Percentiles rank a stretch among this genome's conserved stretches.
These are phyloP conservation scores for Acanthosoma haemorrhoidale DNA, from an alignment of 2,888 invertebrate species.

Conservation along the genomic window DNA sequence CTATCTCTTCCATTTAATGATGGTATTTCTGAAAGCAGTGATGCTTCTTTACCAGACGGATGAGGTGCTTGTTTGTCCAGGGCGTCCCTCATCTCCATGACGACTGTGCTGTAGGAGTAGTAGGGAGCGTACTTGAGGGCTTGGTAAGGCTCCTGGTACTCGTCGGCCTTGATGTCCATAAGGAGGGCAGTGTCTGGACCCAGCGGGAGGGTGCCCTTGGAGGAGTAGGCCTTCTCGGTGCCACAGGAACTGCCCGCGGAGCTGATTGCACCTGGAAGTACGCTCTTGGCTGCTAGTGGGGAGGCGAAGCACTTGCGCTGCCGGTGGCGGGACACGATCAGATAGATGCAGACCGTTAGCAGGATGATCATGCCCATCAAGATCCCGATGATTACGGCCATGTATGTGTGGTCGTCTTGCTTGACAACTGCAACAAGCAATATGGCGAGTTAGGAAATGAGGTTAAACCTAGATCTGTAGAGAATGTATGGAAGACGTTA, in stretches of 20 bases:
- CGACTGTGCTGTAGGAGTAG: constrained; percentile 68
- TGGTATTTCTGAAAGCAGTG: too few relatives aligned
- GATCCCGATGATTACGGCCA: constrained; percentile 73
- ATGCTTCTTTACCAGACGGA: constrained; percentile 42
- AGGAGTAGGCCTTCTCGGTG: constrained; percentile 49
- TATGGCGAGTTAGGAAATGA: too few relatives aligned
- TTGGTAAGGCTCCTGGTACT: constrained; percentile 73
- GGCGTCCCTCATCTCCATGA: constrained; percentile 68
- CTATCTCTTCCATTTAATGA: too few relatives aligned
- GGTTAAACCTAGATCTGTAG: not conserved
- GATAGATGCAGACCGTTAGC: constrained; percentile 64
- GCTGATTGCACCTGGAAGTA: constrained; percentile 44
- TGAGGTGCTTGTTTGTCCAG: constrained; percentile 43
- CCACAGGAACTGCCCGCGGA: constrained; percentile 42
- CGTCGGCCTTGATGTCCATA: constrained; percentile 48
- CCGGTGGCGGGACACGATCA: constrained; percentile 64
- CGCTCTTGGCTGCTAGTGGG: constrained; percentile 58
- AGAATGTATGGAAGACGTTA: not conserved
- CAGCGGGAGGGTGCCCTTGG: constrained; percentile 51
- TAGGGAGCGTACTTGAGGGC: constrained; percentile 69
- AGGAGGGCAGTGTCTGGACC: constrained; percentile 45
- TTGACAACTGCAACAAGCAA: constrained; percentile 55
- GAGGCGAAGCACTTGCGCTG: constrained; percentile 69
- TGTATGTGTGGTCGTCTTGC: constrained; percentile 65
- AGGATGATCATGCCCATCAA: constrained; percentile 67